Evolutionary conservation across 1,140 invertebrate species (phyloP), one percentile per base, ranked within the genome.

Genomic region (Halesus radiatus): DNA sequence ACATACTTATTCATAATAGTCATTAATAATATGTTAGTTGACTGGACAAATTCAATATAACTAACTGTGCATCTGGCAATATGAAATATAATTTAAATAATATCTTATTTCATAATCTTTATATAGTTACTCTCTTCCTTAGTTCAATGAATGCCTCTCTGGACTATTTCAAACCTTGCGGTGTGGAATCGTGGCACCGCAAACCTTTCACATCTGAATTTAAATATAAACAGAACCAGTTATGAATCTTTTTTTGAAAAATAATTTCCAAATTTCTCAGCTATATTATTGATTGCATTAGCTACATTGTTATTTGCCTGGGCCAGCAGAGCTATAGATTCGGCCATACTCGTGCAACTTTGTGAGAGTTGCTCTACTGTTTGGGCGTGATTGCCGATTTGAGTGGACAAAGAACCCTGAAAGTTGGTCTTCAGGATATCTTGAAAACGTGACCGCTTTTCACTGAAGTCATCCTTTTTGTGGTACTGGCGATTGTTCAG

Each of bases 261-360:
- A 60, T 23, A 60, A 8, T 60, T 60, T 23, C 18, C 18, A 23
- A 20, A 6, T 60, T 60, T 60, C 20, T 73, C 70, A 8, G 53
- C 70, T 22, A 52, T 52, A 16, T 73, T 73, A 53, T 73, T 73
- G 4, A 73, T 73, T 53, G 70, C 70, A 23, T 45, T 20, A 13
- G 70, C 70, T 10, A 73, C 53, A 73, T 73, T 73, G 16, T 73
- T 73, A 54, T 73, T 73, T 20, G 70, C 70, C 3, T 53, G 45
- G 15, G 70, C 70, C 20, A 73, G 29, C 26, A 73, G 23, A 1
- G 45, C 23, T 52, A 73, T 53, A 22, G 70, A 73, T 20, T 73
- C 70, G 7, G 70, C 70, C 29, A 73, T 73, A 54, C 52, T 73
- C 20, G 22, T 54, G 23, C 70, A 73, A 20, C 45, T 73, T 22